phyloP scores from a whole-genome alignment of 2,888 invertebrate genomes.

The Chrysodeixis includens region DNA sequence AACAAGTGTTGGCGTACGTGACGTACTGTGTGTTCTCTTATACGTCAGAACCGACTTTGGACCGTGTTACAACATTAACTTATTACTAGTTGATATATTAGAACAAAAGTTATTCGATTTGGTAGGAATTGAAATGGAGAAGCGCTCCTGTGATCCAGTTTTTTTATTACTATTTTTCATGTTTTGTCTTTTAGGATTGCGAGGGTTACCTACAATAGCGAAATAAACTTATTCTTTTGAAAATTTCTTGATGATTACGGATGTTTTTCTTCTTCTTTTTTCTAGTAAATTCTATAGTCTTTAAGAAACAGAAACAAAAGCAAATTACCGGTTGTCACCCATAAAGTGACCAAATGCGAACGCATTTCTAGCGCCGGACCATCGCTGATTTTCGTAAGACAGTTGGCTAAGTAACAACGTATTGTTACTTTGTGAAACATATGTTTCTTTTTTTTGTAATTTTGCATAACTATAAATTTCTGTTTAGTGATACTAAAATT shows the following conservation, averaged over 20 bases:
- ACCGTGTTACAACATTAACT: constrained; percentile 33
- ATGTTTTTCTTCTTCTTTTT: too few relatives aligned
- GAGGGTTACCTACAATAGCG: too few relatives aligned
- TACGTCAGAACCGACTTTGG: constrained; percentile 1
- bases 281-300: too few relatives aligned
- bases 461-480: neutral
- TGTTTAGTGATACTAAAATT: neutral
- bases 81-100: neutral
- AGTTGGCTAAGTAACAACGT: neutral
- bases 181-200: too few relatives aligned
- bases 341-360: too few relatives aligned
- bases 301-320: too few relatives aligned
- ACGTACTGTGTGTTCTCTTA: constrained; percentile 24
- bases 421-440: constrained; percentile 4
- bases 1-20: constrained; percentile 45
- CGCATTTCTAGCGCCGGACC: too few relatives aligned
- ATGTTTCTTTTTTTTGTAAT: neutral
- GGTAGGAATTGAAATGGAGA: neutral
- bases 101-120: neutral
- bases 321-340: too few relatives aligned
- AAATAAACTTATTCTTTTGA: too few relatives aligned
- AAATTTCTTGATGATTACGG: too few relatives aligned
- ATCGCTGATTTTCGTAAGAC: neutral
- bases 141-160: too few relatives aligned
- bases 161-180: too few relatives aligned